phyloP scores from a whole-genome alignment of 1,140 invertebrate genomes.

The Drosophila oshimai region DNA sequence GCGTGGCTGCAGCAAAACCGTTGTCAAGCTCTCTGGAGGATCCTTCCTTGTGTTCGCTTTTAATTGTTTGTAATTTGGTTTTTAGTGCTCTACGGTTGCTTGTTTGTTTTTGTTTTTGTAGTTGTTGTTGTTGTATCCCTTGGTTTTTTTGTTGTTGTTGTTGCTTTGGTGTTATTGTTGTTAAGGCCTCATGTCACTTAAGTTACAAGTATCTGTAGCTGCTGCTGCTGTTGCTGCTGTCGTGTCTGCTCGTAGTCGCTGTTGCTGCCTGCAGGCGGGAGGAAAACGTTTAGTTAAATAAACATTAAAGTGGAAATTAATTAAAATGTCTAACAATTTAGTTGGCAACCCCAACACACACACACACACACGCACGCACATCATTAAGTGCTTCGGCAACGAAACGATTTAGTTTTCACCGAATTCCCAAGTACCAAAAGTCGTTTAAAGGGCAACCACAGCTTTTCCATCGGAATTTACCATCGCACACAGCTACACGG shows the following conservation, averaged over 20 bases:
- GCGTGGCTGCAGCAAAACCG: slow-evolving; percentile 11
- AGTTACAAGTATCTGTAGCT: slow-evolving; percentile 67
- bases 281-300: slow-evolving; percentile 55
- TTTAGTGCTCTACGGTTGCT: slow-evolving; percentile 60
- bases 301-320: slow-evolving; percentile 64
- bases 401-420: slow-evolving; percentile 32
- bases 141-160: slow-evolving; percentile 11
- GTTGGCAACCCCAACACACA: slow-evolving; percentile 19
- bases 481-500: background rate
- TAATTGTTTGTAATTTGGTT: slow-evolving; percentile 75
- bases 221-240: slow-evolving; percentile 14
- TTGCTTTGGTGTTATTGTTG: slow-evolving; percentile 47
- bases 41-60: slow-evolving; percentile 50
- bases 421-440: slow-evolving; percentile 26
- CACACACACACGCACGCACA: background rate
- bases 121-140: slow-evolving; percentile 1
- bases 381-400: slow-evolving; percentile 19
- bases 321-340: slow-evolving; percentile 48
- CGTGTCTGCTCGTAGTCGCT: slow-evolving; percentile 2
- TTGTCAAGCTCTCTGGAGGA: slow-evolving; percentile 27
- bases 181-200: slow-evolving; percentile 79
- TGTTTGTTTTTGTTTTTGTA: slow-evolving; percentile 3
- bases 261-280: slow-evolving; percentile 41
- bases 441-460: slow-evolving; percentile 43
- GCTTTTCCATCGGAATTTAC: background rate